Base-by-base conservation (phyloP, 2,888 invertebrate genomes). In the Sarcophaga variegata region DNA sequence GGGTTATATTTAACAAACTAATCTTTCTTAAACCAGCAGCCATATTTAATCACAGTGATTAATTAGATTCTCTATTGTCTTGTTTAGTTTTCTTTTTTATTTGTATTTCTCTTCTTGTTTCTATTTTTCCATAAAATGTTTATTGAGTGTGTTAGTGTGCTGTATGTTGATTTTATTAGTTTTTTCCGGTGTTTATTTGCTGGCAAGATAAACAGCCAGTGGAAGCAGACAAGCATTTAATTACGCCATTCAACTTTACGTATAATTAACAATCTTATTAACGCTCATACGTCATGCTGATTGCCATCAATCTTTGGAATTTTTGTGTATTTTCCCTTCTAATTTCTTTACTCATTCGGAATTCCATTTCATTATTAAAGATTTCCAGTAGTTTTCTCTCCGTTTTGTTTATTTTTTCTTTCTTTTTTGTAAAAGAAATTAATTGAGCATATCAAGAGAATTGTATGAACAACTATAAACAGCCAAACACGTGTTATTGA, bases 241-340 rank as follows among this genome's bases (percentile, higher is more conserved):
- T 80, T 80, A 71, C 63, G 45, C 17, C 17, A 78, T 64, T 49
- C 66, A 62, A 37, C 67, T 37, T 5, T 54, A 72, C 54, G 63
- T 74, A 70, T 82, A 82, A 85, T 79, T 70, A 79, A 82, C 62
- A 76, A 75, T 75, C 59, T 67, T 25, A 54, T 74, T 74, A 78
- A 60, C 70, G 70, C 75, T 81, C 70, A 70, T 82, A 82, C 85
- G 74, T 78, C 78, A 78, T 70, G 66, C 0, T 45, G 37, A 45
- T 54, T 62, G 54, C 62, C 45, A 80, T 84, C 66, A 80, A 80
- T 72, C 71, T 80, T 67, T 59, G 12, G 20, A 63, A 62, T 54
- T 54, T 54, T 54, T 69, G 22, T 70, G 60, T n/a, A 59, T 72
- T 37, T 22, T 27, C 27, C 54, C 59, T 17, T 37, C 2, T 37